Evolutionary conservation across 2,113 vertebrate species (phyloP), one percentile per base, ranked within the genome.

Genomic region (Toxostoma redivivum): DNA sequence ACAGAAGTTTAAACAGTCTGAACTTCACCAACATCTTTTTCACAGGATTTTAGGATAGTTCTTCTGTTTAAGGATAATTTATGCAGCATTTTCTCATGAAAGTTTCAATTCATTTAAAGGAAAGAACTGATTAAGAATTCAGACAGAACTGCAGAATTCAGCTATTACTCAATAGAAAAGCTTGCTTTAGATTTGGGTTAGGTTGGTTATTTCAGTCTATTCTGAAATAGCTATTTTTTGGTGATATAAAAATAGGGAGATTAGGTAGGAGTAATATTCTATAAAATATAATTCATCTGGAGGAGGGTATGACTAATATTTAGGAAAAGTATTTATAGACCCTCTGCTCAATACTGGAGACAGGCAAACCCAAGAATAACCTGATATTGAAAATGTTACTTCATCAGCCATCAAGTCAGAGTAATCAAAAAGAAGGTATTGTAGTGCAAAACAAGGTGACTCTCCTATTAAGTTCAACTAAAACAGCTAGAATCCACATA

Each of bases 221-320:
- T 79, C 91, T 72, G 45, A 92, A 96, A 90, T 13, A 27, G 18
- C 54, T 91, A 20, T 61, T 92, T 94, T 92, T 73, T 73, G 5
- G 85, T n/a, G 40, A 57, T 79, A 76, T n/a, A 95, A 97, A 96
- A 97, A 96, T 95, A 95, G 91, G 30, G 40, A 35, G 47, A 88
- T 82, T 66, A 95, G 85, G 95, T 97, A 95, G 91, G 90, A 96
- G 96, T 92, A 73, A 86, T 88, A 90, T 47, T 95, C 93, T 93
- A 81, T 96, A 90, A 90, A 92, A 77, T 79, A 80, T 69, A 94
- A 91, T 90, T 96, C 33, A 58, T 92, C 74, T 58, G 93, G 86
- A 85, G 93, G 90, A 93, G 87, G 71, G 71, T 23, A 96, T 96
- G 96, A 96, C 81, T 95, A 95, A 94, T 91, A 95, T 85, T 91